These are phyloP conservation scores for Gallinago media DNA, from an alignment of 2,113 vertebrate genomes.

Conservation along the genomic window DNA sequence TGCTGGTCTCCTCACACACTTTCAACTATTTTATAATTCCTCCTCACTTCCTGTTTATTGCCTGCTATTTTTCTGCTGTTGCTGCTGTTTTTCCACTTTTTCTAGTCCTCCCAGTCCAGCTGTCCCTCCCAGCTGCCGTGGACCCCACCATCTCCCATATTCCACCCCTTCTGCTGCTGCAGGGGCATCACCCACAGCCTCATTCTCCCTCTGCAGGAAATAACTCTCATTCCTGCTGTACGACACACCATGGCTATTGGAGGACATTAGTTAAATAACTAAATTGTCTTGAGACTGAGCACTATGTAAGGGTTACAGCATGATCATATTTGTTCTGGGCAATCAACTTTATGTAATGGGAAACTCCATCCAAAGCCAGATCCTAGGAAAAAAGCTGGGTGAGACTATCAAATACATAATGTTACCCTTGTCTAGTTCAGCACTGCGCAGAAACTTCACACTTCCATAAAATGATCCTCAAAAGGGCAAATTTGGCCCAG, in stretches of 20 bases:
- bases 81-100: neutral
- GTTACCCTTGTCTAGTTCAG: conserved; percentile 2
- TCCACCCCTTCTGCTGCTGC: neutral
- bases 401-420: neutral
- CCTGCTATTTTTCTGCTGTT: neutral
- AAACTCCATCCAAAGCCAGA: conserved; percentile 15
- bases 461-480: neutral
- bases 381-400: neutral
- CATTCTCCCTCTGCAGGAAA: conserved; percentile 44
- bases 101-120: neutral
- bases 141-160: neutral
- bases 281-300: conserved; percentile 53
- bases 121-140: conserved; percentile 22
- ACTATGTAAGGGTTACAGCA: conserved; percentile 8
- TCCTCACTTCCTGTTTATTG: neutral
- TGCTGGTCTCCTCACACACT: neutral
- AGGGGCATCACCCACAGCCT: conserved; percentile 8
- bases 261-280: conserved; percentile 48
- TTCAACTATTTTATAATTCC: neutral
- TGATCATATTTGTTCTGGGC: conserved; percentile 23
- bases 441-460: neutral
- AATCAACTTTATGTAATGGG: conserved; percentile 44
- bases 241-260: neutral
- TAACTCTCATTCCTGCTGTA: conserved; percentile 52
- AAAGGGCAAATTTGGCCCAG: neutral